phyloP scores from a whole-genome alignment of 1,140 invertebrate genomes.

The Nasonia vitripennis region DNA sequence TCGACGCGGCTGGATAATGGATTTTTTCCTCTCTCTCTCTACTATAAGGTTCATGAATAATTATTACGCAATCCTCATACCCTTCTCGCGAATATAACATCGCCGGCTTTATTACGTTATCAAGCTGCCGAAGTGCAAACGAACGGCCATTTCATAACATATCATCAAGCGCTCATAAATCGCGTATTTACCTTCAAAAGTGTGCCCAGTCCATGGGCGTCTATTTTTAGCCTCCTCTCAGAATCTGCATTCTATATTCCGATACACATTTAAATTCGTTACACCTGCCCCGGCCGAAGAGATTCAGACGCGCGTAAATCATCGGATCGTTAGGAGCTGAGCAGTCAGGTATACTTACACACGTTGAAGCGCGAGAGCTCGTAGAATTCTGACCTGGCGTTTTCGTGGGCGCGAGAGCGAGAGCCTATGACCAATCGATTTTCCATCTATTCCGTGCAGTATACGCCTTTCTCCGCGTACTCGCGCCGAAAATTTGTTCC shows the following conservation, averaged over 20 bases:
- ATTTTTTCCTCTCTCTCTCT: conserved; percentile 18
- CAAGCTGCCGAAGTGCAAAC: not conserved
- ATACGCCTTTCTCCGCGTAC: conserved; percentile 4
- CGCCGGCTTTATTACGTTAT: not conserved
- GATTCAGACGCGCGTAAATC: not conserved
- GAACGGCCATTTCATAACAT: not conserved
- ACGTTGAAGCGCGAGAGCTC: not conserved
- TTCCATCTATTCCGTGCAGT: not conserved
- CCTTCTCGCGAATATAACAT: not conserved
- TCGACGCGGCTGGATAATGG: conserved; percentile 36
- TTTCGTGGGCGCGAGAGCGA: not conserved
- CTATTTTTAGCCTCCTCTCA: not conserved
- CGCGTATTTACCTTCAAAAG: not conserved
- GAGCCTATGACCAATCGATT: conserved; percentile 41
- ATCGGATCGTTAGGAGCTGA: conserved; percentile 5
- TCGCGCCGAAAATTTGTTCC: conserved; percentile 26
- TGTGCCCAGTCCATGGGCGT: not conserved
- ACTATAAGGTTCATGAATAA: conserved; percentile 12
- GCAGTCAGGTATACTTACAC: not conserved
- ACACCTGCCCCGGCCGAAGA: not conserved
- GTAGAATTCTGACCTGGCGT: conserved; percentile 22
- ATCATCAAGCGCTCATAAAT: not conserved
- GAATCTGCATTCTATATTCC: not conserved
- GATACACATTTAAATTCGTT: conserved; percentile 21
- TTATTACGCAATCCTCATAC: conserved; percentile 13